These are phyloP conservation scores for Drosophila neonasuta DNA, from an alignment of 2,888 invertebrate genomes.

Conservation along the genomic window DNA sequence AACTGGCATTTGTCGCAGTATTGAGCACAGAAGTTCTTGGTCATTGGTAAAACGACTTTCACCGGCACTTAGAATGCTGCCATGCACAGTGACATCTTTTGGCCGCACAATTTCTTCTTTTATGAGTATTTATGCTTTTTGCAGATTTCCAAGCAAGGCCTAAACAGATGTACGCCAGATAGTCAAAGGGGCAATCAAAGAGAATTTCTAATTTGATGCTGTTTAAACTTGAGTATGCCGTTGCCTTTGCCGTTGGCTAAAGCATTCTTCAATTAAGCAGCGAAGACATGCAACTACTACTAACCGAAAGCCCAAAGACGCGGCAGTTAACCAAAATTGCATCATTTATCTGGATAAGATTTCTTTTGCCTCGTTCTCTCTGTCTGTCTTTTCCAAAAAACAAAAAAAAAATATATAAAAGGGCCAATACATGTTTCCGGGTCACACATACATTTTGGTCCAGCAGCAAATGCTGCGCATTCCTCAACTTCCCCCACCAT, in stretches of 20 bases:
- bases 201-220: conserved; percentile 44
- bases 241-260: conserved; percentile 11
- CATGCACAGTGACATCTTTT: conserved; percentile 57
- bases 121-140: conserved; percentile 48
- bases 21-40: conserved; percentile 72
- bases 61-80: conserved; percentile 64
- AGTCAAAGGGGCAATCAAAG: conserved; percentile 37
- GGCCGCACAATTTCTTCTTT: conserved; percentile 53
- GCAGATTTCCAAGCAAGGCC: conserved; percentile 28
- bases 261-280: conserved; percentile 46
- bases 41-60: conserved; percentile 74
- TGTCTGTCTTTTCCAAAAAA: not conserved
- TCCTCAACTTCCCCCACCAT: conserved; percentile 25
- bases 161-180: conserved; percentile 36
- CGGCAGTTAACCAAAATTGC: conserved; percentile 55
- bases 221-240: conserved; percentile 9
- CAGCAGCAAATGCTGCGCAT: conserved; percentile 30
- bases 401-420: not conserved
- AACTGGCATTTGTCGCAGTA: conserved; percentile 54
- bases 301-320: conserved; percentile 12
- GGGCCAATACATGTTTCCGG: conserved; percentile 53
- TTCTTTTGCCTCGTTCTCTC: conserved; percentile 35
- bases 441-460: conserved; percentile 57
- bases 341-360: conserved; percentile 70
- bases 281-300: conserved; percentile 24